Conservation (phyloP, 1,140 invertebrate species). For the Lamellibrachia luymesi region DNA sequence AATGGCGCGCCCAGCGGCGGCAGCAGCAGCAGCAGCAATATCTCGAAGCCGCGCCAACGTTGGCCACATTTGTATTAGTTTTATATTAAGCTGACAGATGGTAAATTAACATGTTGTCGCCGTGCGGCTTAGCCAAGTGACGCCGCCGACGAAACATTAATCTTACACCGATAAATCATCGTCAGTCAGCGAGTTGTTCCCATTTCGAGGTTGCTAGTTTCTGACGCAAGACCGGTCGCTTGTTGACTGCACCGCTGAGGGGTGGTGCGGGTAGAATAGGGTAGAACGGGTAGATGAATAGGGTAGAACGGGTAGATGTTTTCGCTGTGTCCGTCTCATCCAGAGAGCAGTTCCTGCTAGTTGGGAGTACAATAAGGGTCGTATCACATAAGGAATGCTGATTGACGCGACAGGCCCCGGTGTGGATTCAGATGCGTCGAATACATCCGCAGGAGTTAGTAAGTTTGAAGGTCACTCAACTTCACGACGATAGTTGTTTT, state of each 20-base stretch:
- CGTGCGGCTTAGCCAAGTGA: not conserved
- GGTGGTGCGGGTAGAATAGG: not conserved
- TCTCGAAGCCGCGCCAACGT: not conserved
- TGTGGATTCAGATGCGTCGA: not conserved
- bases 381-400: not conserved
- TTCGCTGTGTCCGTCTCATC: not conserved
- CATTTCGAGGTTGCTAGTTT: not conserved
- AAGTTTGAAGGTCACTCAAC: not conserved
- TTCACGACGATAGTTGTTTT: not conserved
- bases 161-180: not conserved
- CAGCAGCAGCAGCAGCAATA: not conserved
- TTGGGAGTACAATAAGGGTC: not conserved
- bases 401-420: too few relatives aligned
- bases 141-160: not conserved
- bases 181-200: not conserved
- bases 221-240: not conserved
- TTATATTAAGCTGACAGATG: not conserved
- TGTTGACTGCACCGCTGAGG: not conserved
- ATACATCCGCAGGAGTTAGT: not conserved
- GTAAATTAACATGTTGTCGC: not conserved
- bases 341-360: not conserved
- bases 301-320: not conserved
- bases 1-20: not conserved
- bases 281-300: not conserved
- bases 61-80: not conserved